Base-by-base conservation (phyloP, 2,797 vertebrate species). In the Gadopsis marmoratus region DNA sequence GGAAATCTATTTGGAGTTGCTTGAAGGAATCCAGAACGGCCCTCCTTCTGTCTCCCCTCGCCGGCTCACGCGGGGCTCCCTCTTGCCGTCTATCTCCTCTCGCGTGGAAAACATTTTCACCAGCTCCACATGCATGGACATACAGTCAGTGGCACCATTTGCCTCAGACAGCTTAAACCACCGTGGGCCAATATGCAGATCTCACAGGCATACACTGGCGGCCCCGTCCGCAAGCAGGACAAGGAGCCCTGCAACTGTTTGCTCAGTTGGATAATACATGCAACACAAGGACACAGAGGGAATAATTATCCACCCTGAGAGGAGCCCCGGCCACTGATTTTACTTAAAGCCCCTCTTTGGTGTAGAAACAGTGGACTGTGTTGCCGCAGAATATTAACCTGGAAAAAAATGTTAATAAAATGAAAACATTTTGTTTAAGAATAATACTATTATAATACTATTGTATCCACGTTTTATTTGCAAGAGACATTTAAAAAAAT, bases 11-110 rank as follows among this genome's bases (percentile, higher is more conserved):
- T 95, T 93, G 93, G 90, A 95, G 91, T 96, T 94, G 96, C 96
- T 96, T 87, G 93, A 95, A 97, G 97, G 96, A 95, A 96, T 95
- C 95, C 93, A 93, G 94, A 95, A 96, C 91, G 92, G 92, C 84
- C 92, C 93, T 96, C 96, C 96, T 96, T 96, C 96, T 96, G 96
- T 96, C 95, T 96, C 90, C 82, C 84, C 93, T 92, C 62, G 62
- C 87, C 63, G 41, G 76, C 92, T 93, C 91, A 87, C 87, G 74
- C 89, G 41, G 87, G 78, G 43, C 90, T 88, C 88, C 80, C 92
- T 86, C 83, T 80, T 45, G 83, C 84, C 73, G 77, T 89, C 89
- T 88, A 82, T 94, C 89, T 94, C 93, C 94, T 93, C 86, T 95
- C 92, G 71, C 7, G 89, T 91, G 93, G 93, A 95, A 95, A 90